Conservation (phyloP, 2,113 vertebrate species). For the Scophthalmus maximus region DNA sequence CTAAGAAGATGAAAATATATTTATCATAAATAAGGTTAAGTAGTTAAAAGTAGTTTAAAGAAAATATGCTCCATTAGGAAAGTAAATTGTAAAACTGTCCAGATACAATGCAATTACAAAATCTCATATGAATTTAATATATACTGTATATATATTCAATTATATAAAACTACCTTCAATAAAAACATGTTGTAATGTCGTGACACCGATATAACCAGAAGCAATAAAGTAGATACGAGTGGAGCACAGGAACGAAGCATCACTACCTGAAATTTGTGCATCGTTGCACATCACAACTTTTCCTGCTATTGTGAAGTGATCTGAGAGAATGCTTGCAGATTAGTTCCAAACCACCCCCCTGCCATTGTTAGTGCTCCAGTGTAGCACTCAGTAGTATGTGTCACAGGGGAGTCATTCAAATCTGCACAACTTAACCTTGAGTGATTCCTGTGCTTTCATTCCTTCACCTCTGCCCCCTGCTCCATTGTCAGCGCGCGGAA, state of each 20-base stretch:
- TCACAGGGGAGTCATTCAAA: conserved; percentile 63
- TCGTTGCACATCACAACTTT: background rate
- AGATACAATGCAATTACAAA: no score
- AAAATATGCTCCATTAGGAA: no score
- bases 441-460: conserved; percentile 60
- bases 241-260: background rate
- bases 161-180: no score
- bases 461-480: conserved; percentile 53
- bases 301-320: conserved; percentile 71
- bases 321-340: conserved; percentile 34
- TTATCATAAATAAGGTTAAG: no score
- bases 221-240: no score
- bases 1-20: no score
- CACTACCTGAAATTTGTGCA: background rate
- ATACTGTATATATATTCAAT: no score
- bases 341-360: conserved; percentile 45
- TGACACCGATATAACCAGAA: no score
- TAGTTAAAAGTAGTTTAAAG: no score
- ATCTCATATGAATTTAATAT: no score
- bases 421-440: conserved; percentile 43
- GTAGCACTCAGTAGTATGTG: background rate
- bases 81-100: no score
- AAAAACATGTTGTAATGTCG: no score
- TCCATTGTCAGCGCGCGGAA: conserved; percentile 70
- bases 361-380: conserved; percentile 57